Evolutionary conservation across 2,113 vertebrate species (phyloP), one percentile per base, ranked within the genome.

Genomic region (Oreocharis arfaki): DNA sequence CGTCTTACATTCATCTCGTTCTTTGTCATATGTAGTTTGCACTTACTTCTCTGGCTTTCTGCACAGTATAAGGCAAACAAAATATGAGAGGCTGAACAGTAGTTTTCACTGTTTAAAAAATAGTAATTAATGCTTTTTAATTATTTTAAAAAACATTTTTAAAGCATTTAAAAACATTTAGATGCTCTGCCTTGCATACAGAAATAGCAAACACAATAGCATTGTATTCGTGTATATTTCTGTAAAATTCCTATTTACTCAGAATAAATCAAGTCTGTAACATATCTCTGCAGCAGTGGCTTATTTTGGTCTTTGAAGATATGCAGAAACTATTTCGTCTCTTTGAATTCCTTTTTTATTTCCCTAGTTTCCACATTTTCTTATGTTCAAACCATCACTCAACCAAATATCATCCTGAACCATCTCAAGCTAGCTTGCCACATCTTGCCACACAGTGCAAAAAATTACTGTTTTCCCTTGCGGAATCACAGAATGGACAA

Each of bases 41-140:
- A 79, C 19, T 95, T 90, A 80, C 85, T 95, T 94, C 30, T 80
- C 74, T 93, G 57, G 47, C 32, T 93, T 97, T 95, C 55, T 80
- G 7, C 47, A 37, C 32, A n/a, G 44, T 37, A 84, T 64, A 87
- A 97, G 85, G 53, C 85, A 95, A 97, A 91, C 21, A 77, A 95
- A 87, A 22, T 50, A 74, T 30, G 28, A 91, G 79, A 90, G 20
- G 14, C 27, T 79, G 5, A 78, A 76, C 30, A 85, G 24, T 35
- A 91, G 76, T 94, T 95, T 84, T 95, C 16, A 49, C 7, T 44
- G 69, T 71, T n/a, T 39, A 33, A 33, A 57, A 73, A 84, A 83
- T 49, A 84, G 15, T 37, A 46, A 69, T 64, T 73, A 71, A 24
- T 63, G 5, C 17, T 10, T 61, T 84, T 61, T 55, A 68, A 39